Evolutionary conservation across 2,888 invertebrate genomes (phyloP).

Genomic region (Phaedon cochleariae): DNA sequence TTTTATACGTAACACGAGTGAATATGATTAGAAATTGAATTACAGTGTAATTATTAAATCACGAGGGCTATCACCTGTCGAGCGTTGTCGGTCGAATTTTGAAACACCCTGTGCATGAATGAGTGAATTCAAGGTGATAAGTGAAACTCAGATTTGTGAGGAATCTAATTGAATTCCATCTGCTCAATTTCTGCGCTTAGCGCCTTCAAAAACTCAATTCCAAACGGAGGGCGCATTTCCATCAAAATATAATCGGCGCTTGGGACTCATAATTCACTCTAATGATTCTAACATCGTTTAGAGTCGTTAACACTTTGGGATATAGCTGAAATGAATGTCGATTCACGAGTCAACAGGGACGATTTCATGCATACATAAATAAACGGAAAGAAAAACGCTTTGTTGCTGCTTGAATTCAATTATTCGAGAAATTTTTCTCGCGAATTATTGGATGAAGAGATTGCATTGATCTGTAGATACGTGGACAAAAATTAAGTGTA

Average conservation of each 20-base stretch:
- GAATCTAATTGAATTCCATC: conserved; percentile 41
- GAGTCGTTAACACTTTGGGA: conserved; percentile 46
- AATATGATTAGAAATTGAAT: no score
- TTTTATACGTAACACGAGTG: no score
- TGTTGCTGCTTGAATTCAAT: not conserved
- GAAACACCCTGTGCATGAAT: no score
- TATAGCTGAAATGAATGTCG: conserved; percentile 43
- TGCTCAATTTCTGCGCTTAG: conserved; percentile 39
- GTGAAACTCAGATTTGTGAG: conserved; percentile 14
- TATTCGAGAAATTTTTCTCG: not conserved
- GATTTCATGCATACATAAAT: not conserved
- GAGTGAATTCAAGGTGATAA: no score
- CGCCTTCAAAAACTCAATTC: conserved; percentile 38
- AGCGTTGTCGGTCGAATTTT: no score
- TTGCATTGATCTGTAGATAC: no score
- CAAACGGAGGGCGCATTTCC: conserved; percentile 29
- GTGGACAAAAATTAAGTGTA: no score
- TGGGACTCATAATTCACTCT: conserved; percentile 44
- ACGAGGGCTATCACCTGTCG: no score
- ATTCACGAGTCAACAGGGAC: conserved; percentile 31
- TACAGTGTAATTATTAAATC: no score
- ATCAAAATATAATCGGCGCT: conserved; percentile 40
- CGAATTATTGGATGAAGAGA: no score
- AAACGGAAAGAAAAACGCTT: conserved; percentile 5
- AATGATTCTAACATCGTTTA: conserved; percentile 45